These are phyloP conservation scores for Chitala chitala DNA, from an alignment of 2,113 vertebrate species.

Conservation along the genomic window DNA sequence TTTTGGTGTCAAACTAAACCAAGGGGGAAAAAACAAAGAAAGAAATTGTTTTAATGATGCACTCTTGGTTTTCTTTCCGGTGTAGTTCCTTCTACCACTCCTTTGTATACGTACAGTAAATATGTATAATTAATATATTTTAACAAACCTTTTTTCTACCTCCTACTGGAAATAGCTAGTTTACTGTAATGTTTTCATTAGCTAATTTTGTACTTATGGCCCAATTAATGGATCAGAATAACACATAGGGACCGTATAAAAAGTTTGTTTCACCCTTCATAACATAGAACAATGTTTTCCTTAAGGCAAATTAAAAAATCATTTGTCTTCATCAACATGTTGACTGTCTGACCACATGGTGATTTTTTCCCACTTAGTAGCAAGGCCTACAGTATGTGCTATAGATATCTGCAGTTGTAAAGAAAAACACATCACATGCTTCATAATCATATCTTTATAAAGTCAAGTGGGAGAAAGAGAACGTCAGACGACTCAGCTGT, in stretches of 20 bases:
- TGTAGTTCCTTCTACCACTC: no score
- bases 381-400: background rate
- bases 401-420: background rate
- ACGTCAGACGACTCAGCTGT: no score
- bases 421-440: background rate
- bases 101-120: no score
- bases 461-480: no score
- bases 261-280: background rate
- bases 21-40: background rate
- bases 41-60: background rate
- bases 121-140: no score
- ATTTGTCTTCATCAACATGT: background rate
- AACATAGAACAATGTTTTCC: background rate
- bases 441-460: no score
- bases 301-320: slow-evolving; percentile 4
- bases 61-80: no score
- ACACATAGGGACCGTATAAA: background rate
- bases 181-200: no score
- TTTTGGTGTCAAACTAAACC: slow-evolving; percentile 4
- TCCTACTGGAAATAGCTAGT: no score
- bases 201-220: no score
- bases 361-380: background rate
- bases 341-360: background rate
- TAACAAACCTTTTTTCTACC: no score
- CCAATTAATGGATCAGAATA: background rate